These are phyloP conservation scores for Drosophila hydei DNA, from an alignment of 1,140 invertebrate species.

Conservation along the genomic window DNA sequence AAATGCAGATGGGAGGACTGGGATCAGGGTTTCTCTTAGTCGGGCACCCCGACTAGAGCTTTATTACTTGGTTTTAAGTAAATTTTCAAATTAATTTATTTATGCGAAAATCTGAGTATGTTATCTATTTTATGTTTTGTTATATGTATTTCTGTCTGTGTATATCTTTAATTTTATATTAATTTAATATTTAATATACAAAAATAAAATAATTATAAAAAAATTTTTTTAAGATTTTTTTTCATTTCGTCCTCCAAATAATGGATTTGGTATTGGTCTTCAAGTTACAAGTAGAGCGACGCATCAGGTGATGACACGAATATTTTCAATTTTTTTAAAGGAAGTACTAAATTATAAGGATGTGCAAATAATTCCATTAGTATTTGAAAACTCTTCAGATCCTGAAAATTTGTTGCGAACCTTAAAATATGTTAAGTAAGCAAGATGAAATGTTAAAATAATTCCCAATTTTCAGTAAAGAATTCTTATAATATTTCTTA, in stretches of 20 bases:
- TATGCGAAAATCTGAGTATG: too few species aligned
- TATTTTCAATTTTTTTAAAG: slow-evolving; percentile 87
- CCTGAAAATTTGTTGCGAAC: slow-evolving; percentile 17
- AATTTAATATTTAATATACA: too few species aligned
- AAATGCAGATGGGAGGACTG: too few species aligned
- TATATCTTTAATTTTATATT: too few species aligned
- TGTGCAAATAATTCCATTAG: slow-evolving; percentile 84
- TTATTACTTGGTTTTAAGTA: too few species aligned
- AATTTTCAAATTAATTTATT: too few species aligned
- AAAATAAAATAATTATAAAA: too few species aligned
- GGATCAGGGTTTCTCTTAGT: too few species aligned
- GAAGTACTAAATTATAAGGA: slow-evolving; percentile 88
- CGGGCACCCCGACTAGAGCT: too few species aligned
- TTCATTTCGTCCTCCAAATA: neutral
- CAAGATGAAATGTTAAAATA: neutral
- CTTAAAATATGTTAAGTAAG: slow-evolving; percentile 52
- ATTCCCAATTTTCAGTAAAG: neutral
- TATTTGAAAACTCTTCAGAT: slow-evolving; percentile 37
- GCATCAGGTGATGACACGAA: slow-evolving; percentile 87
- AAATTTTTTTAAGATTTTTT: neutral
- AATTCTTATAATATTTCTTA: neutral
- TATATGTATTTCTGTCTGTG: too few species aligned
- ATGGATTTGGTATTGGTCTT: slow-evolving; percentile 69
- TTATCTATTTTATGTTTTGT: too few species aligned
- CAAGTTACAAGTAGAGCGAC: slow-evolving; percentile 86